Percentiles rank a stretch among this genome's conserved stretches.
phyloP scores from a whole-genome alignment of 2,797 vertebrate species.

The Microtus californicus region DNA sequence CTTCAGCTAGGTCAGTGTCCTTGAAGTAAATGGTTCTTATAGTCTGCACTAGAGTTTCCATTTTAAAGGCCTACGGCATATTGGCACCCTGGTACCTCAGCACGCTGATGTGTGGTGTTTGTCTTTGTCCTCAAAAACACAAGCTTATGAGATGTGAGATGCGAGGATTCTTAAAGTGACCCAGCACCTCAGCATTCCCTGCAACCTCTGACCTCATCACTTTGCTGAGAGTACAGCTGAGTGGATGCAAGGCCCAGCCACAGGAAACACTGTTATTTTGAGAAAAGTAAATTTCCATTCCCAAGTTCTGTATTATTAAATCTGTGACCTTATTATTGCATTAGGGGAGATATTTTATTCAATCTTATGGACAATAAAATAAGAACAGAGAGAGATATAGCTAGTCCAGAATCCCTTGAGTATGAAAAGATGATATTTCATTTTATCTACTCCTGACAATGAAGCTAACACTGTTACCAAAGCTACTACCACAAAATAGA shows the following conservation, averaged over 20 bases:
- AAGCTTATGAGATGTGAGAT: slow-evolving; percentile 38
- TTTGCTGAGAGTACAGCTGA: slow-evolving; percentile 11
- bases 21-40: not conserved
- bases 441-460: slow-evolving; percentile 73
- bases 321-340: slow-evolving; percentile 74
- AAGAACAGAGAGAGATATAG: slow-evolving; percentile 69
- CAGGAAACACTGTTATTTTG: slow-evolving; percentile 55
- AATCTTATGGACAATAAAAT: slow-evolving; percentile 80
- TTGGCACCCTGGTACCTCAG: not conserved
- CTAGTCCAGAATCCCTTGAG: slow-evolving; percentile 53
- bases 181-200: not conserved
- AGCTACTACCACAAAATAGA: slow-evolving; percentile 61
- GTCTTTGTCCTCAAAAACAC: slow-evolving; percentile 16
- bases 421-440: slow-evolving; percentile 66
- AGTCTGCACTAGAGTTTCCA: slow-evolving; percentile 13
- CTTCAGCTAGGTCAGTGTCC: not conserved
- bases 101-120: not conserved
- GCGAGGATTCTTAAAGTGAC: not conserved
- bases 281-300: slow-evolving; percentile 77
- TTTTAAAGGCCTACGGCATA: not conserved
- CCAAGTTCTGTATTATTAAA: slow-evolving; percentile 78
- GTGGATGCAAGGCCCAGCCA: slow-evolving; percentile 32
- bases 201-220: slow-evolving; percentile 67
- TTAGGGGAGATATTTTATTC: slow-evolving; percentile 75
- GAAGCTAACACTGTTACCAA: slow-evolving; percentile 72